phyloP scores from a whole-genome alignment of 2,113 vertebrate species.

The Pomatorhinus ruficollis region DNA sequence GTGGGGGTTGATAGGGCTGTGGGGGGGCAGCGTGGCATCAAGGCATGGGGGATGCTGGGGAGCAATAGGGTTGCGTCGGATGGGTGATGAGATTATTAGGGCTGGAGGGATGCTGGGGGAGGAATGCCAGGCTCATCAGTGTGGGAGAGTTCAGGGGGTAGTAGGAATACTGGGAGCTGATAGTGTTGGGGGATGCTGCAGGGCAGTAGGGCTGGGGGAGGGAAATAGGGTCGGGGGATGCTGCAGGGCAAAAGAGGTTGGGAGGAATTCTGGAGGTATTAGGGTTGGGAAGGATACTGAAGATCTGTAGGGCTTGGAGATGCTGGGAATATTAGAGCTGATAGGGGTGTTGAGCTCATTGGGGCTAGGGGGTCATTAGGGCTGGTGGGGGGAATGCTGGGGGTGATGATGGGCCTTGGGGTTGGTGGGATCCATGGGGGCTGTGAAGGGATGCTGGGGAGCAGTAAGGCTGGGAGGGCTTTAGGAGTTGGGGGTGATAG shows the following conservation, averaged over 20 bases:
- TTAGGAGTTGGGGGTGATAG: background rate
- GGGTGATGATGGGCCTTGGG: background rate
- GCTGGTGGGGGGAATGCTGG: background rate
- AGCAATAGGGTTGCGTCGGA: background rate
- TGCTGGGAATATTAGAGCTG: background rate
- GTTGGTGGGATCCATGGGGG: background rate
- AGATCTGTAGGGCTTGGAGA: background rate
- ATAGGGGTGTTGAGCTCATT: background rate
- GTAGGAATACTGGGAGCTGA: background rate
- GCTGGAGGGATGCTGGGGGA: background rate
- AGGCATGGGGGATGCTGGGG: background rate
- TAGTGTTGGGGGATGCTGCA: background rate
- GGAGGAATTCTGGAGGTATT: background rate
- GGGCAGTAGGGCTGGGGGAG: background rate
- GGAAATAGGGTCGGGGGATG: background rate
- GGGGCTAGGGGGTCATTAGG: background rate
- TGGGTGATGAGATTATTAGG: background rate
- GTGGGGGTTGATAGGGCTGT: background rate
- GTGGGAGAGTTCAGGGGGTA: background rate
- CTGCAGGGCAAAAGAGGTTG: background rate
- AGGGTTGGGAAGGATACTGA: background rate
- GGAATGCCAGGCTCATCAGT: background rate
- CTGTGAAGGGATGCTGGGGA: background rate
- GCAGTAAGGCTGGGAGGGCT: background rate
- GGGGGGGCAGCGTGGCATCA: background rate